Conservation (phyloP, 2,113 vertebrate species). For the Naja naja region DNA sequence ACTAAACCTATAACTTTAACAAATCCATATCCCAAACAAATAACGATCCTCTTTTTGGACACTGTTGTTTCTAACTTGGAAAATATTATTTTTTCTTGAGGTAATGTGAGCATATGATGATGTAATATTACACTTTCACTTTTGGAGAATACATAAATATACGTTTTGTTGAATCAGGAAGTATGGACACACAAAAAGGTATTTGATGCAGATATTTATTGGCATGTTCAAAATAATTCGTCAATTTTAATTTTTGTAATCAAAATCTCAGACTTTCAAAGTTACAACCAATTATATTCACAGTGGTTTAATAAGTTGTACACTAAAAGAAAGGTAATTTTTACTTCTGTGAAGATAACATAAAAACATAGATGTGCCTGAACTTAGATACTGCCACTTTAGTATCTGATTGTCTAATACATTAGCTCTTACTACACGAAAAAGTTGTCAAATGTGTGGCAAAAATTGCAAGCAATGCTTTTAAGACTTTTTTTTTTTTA, state of each 20-base stretch:
- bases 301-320: background rate
- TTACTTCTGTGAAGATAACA: background rate
- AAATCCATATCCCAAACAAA: background rate
- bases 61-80: background rate
- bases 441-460: background rate
- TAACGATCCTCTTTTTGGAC: background rate
- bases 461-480: background rate
- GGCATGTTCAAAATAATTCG: background rate
- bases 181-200: conserved; percentile 17
- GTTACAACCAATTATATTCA: background rate
- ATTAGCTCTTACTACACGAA: background rate
- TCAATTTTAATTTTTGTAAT: background rate
- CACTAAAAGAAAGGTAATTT: background rate
- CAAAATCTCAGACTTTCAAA: background rate
- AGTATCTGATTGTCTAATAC: background rate
- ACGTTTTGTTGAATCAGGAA: conserved; percentile 28
- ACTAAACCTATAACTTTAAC: background rate
- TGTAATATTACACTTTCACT: conserved; percentile 14
- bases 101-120: background rate
- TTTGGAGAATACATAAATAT: conserved; percentile 7
- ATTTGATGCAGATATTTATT: background rate
- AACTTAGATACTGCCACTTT: background rate
- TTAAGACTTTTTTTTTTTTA: too few species aligned
- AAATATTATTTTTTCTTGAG: background rate
- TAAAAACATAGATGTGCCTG: background rate